A percentile compares a stretch with the other conserved stretches of the same genome.
phyloP scores from a whole-genome alignment of 2,797 vertebrate genomes.

The Delichon dasypus region DNA sequence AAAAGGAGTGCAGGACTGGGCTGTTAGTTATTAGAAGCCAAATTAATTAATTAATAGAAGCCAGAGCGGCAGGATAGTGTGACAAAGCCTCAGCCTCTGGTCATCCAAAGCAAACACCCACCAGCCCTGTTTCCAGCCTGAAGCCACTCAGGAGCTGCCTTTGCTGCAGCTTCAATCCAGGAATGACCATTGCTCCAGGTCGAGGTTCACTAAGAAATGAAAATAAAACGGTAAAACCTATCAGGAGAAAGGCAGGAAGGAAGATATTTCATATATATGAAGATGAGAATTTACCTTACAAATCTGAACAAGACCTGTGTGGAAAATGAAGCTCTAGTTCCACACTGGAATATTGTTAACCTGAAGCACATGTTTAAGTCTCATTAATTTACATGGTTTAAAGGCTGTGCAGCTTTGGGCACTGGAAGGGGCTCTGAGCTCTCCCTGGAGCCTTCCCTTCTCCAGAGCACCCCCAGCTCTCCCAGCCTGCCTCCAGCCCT shows the following conservation, averaged over 20 bases:
- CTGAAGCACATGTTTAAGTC: neutral
- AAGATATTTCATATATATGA: neutral
- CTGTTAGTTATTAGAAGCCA: neutral
- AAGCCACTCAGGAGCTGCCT: conserved; percentile 12
- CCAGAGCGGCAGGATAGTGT: neutral
- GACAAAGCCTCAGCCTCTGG: neutral
- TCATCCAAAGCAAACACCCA: neutral
- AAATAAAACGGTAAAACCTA: conserved; percentile 14
- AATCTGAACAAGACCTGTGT: neutral
- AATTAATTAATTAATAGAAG: neutral
- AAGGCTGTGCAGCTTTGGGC: neutral
- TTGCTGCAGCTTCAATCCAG: neutral
- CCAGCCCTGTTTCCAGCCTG: neutral
- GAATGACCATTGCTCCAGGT: conserved; percentile 36
- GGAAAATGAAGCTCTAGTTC: conserved; percentile 3
- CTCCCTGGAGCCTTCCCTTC: neutral
- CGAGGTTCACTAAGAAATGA: conserved; percentile 32
- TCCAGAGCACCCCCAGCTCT: neutral
- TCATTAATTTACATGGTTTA: neutral
- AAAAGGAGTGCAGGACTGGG: neutral
- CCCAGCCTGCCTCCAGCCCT: neutral
- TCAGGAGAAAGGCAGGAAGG: neutral
- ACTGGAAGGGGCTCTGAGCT: neutral
- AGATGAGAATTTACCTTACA: conserved; percentile 4
- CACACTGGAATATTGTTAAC: neutral